A percentile compares a stretch with the other conserved stretches of the same genome.
Conservation (phyloP, 2,797 vertebrate genomes). For the Dallia pectoralis region DNA sequence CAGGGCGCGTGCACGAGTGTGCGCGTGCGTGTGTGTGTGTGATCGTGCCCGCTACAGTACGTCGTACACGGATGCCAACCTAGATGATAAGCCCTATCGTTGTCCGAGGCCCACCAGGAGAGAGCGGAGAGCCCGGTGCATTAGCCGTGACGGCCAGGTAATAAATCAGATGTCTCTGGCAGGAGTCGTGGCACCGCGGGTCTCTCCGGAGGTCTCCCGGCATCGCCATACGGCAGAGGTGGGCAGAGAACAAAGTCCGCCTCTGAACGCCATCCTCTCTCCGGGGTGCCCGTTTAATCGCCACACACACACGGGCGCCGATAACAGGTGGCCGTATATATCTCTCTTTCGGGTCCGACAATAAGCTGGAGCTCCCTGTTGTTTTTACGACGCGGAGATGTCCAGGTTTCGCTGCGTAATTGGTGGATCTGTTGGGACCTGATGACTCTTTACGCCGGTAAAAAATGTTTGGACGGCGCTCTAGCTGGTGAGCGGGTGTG, state of each 20-base stretch:
- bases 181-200: slow-evolving; percentile 77
- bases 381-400: slow-evolving; percentile 75
- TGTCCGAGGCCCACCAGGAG: slow-evolving; percentile 77
- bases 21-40: too few relatives aligned
- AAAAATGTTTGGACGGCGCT: slow-evolving; percentile 55
- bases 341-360: slow-evolving; percentile 66
- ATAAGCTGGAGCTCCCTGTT: slow-evolving; percentile 69
- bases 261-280: slow-evolving; percentile 54
- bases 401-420: slow-evolving; percentile 80
- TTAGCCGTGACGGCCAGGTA: slow-evolving; percentile 82
- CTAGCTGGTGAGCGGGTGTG: slow-evolving; percentile 30
- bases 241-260: slow-evolving; percentile 52
- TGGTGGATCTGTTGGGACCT: slow-evolving; percentile 78
- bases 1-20: slow-evolving; percentile 66
- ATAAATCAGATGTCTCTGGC: slow-evolving; percentile 84
- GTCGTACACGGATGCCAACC: slow-evolving; percentile 48
- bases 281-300: slow-evolving; percentile 78
- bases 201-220: slow-evolving; percentile 78
- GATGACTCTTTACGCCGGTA: slow-evolving; percentile 78
- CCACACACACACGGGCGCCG: slow-evolving; percentile 77
- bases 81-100: slow-evolving; percentile 81
- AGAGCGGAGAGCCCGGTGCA: slow-evolving; percentile 80
- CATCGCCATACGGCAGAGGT: slow-evolving; percentile 77
- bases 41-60: too few relatives aligned
- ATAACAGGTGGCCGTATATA: slow-evolving; percentile 86